Base-by-base conservation (phyloP, 92 coral and sea anemone genomes). In the Siderastrea radians region DNA sequence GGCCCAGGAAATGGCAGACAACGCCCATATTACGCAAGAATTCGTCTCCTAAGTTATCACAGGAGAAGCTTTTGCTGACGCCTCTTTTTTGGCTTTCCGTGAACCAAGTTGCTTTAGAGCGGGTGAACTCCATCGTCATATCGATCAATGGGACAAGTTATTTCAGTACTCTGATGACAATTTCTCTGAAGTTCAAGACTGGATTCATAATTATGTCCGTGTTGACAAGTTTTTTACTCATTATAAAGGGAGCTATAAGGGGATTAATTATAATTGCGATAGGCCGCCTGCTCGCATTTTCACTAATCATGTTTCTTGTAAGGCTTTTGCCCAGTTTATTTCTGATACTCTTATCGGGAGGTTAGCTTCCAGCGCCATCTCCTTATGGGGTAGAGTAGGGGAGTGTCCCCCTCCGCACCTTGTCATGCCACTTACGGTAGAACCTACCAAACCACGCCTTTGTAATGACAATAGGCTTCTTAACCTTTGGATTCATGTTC, bases 401-500 rank as follows among this genome's bases (percentile, higher is more conserved):
- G 72, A 74, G 49, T 80, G 78, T 14, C 57, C 68, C 11, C 91
- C 88, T 38, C 91, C 94, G 7, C 88, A 82, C 52, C 81, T 91
- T 44, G 64, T 82, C 57, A 46, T 91, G 57, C 89, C 91, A 2
- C 85, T 87, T 19, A 87, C 87, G 1, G 86, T 87, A 43, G 94
- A 83, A 68, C 91, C 94, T 6, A 58, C 91, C 58, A 91, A 91
- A 70, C 84, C 75, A 51, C 75, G 64, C 75, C 75, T 80, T 66
- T 83, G 88, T n/a, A 80, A 60, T 53, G 87, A 54, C 58, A 69
- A 77, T 15, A 72, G 86, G 38, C 72, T 70, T 68, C 78, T 87
- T 38, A 76, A 88, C 49, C 81, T 84, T 46, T 90, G 93, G 93
- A 90, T 77, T 87, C 68, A 66, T 45, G 93, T 84, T 49, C 75